These are phyloP conservation scores for Lithobius niger DNA, from an alignment of 1,140 invertebrate genomes.

Conservation along the genomic window DNA sequence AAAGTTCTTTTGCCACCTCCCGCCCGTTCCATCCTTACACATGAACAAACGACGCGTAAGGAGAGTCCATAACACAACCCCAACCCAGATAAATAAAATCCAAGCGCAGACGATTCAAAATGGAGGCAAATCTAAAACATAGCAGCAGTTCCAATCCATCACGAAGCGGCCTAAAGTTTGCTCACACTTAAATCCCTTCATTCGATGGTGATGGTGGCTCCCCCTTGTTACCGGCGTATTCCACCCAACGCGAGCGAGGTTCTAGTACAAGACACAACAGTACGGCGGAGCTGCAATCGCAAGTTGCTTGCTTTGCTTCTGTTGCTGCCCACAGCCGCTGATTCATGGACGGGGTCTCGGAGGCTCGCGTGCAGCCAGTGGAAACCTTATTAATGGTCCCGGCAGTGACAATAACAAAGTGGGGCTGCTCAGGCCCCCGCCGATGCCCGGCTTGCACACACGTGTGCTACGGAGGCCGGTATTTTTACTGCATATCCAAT, in stretches of 20 bases:
- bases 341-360: constrained; percentile 5
- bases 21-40: no score
- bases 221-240: no score
- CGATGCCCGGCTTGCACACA: neutral
- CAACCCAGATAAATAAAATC: no score
- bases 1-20: no score
- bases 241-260: no score
- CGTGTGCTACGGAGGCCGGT: constrained; percentile 1
- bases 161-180: constrained; percentile 3
- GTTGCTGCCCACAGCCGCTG: constrained; percentile 3
- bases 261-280: no score
- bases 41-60: no score
- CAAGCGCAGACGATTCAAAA: no score
- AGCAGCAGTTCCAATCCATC: neutral
- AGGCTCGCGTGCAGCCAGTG: constrained; percentile 7
- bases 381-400: constrained; percentile 10
- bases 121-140: neutral
- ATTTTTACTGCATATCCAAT: constrained; percentile 10
- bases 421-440: neutral
- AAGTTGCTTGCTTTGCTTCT: no score
- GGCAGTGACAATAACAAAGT: constrained; percentile 10
- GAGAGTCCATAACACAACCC: no score
- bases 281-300: no score
- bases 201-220: neutral
- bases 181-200: constrained; percentile 9